Evolutionary conservation across 2,797 vertebrate species (phyloP).

Genomic region (Aphelocoma californica): DNA sequence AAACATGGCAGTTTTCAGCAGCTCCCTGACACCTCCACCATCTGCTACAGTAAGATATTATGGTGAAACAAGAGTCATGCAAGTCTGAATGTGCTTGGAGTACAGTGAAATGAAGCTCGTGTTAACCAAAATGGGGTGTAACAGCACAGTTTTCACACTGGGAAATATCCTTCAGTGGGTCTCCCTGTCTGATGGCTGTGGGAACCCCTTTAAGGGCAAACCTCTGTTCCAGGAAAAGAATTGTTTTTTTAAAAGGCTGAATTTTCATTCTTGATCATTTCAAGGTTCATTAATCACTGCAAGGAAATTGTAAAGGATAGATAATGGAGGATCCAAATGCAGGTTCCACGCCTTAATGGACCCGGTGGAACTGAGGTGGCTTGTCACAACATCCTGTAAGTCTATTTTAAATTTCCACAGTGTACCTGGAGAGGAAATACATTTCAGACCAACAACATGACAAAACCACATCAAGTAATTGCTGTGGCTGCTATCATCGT

Average conservation of each 20-base stretch:
- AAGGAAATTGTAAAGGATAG: background rate
- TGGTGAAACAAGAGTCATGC: background rate
- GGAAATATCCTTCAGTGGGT: background rate
- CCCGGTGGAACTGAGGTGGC: background rate
- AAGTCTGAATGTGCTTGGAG: background rate
- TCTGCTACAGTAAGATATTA: slow-evolving; percentile 9
- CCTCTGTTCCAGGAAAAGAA: background rate
- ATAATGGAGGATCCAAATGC: background rate
- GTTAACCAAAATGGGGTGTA: background rate
- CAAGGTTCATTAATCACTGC: background rate
- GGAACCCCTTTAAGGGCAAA: background rate
- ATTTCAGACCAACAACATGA: background rate
- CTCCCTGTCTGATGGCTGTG: background rate
- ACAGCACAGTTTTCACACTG: background rate
- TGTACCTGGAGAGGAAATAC: background rate
- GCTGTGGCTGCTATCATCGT: background rate
- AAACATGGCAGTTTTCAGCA: slow-evolving; percentile 42
- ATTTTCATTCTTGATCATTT: background rate
- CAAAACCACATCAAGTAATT: background rate
- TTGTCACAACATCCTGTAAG: background rate
- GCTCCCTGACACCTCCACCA: slow-evolving; percentile 32
- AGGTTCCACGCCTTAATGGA: background rate
- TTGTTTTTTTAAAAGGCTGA: background rate
- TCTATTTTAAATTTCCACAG: background rate
- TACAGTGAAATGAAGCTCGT: background rate